These are phyloP conservation scores for Drosophila mimetica DNA, from an alignment of 2,888 invertebrate genomes.

Conservation along the genomic window DNA sequence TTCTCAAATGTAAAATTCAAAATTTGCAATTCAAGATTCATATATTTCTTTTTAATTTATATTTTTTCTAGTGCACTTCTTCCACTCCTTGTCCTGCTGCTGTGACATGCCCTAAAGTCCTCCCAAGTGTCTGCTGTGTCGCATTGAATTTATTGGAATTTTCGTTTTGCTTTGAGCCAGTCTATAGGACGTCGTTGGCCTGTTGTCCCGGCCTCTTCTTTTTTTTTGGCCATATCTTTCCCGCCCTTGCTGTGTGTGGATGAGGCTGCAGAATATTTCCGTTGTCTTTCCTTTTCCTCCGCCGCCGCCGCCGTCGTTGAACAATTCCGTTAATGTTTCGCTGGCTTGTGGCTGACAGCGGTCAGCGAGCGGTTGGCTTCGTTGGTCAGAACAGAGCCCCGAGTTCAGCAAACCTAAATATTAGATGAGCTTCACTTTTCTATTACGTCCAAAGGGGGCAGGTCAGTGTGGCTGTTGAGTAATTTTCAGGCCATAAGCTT, in stretches of 20 bases:
- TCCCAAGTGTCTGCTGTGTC: conserved; percentile 79
- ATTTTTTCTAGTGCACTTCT: not conserved
- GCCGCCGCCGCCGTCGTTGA: conserved; percentile 18
- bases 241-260: conserved; percentile 24
- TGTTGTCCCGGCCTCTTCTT: conserved; percentile 24
- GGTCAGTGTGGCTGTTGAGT: conserved; percentile 37
- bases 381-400: conserved; percentile 17
- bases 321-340: conserved; percentile 74
- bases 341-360: conserved; percentile 69
- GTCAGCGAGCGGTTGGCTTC: conserved; percentile 44
- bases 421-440: conserved; percentile 63
- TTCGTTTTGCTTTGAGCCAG: conserved; percentile 65
- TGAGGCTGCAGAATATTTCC: conserved; percentile 53
- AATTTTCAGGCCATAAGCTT: conserved; percentile 63
- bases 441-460: conserved; percentile 40
- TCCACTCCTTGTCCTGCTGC: conserved; percentile 31
- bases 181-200: conserved; percentile 52
- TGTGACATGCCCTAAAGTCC: conserved; percentile 78
- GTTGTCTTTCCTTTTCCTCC: conserved; percentile 44
- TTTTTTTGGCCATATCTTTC: conserved; percentile 9
- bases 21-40: too few species aligned
- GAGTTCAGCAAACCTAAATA: conserved; percentile 65
- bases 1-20: too few species aligned
- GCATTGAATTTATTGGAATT: conserved; percentile 81
- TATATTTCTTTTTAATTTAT: too few species aligned